phyloP scores from a whole-genome alignment of 2,113 vertebrate genomes.

The Oceanodroma tethys region DNA sequence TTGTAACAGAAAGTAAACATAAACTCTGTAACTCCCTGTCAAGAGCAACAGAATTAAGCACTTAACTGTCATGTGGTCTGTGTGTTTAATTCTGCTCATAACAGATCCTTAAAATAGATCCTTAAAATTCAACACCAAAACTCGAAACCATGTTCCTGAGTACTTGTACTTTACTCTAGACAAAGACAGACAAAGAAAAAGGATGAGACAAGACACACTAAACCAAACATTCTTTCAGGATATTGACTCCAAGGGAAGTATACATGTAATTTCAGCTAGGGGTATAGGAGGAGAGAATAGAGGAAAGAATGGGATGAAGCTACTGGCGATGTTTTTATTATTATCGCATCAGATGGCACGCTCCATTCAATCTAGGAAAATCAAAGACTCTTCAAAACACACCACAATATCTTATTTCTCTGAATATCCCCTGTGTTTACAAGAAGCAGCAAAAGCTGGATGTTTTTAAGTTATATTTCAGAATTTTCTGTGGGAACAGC shows the following conservation, averaged over 20 bases:
- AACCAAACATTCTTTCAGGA: neutral
- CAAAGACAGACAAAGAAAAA: neutral
- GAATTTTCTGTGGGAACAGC: neutral
- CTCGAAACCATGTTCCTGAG: neutral
- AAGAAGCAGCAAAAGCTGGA: neutral
- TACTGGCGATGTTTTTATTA: neutral
- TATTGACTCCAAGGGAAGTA: neutral
- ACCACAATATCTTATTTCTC: neutral
- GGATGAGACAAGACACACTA: neutral
- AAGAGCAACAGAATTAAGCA: neutral
- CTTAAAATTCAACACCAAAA: neutral
- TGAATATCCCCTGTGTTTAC: neutral
- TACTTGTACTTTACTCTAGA: neutral
- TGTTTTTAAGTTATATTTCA: neutral
- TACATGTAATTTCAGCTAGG: neutral
- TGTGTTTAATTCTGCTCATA: neutral
- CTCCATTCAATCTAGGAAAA: neutral
- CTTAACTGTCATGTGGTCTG: neutral
- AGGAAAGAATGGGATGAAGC: neutral
- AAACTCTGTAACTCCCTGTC: neutral
- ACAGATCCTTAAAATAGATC: neutral
- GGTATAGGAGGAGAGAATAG: rapidly evolving
- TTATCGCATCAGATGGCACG: neutral
- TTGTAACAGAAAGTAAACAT: neutral
- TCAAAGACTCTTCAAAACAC: neutral